Percentiles rank a stretch among this genome's conserved stretches.
These are phyloP conservation scores for Anastrepha obliqua DNA, from an alignment of 1,140 invertebrate species.

Conservation along the genomic window DNA sequence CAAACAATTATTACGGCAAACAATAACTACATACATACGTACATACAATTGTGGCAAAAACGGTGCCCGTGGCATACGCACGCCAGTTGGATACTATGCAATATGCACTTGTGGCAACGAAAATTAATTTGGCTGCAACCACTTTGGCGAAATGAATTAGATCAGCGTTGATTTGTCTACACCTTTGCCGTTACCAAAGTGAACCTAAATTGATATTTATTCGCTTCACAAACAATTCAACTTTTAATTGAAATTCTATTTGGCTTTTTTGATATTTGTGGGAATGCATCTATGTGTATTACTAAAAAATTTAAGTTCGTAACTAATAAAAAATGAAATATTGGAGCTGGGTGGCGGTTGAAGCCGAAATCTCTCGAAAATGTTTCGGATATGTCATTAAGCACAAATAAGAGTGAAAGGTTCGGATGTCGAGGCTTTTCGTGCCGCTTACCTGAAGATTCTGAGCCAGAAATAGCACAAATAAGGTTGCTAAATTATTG, in stretches of 20 bases:
- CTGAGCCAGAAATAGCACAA: too few species aligned
- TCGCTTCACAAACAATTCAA: constrained; percentile 34
- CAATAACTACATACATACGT: constrained; percentile 9
- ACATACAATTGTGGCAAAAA: background rate
- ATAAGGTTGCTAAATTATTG: too few species aligned
- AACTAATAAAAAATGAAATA: too few species aligned
- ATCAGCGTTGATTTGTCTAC: constrained; percentile 9
- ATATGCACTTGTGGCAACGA: constrained; percentile 46
- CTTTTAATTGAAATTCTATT: constrained; percentile 33
- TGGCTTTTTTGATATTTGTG: constrained; percentile 20
- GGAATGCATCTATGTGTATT: background rate
- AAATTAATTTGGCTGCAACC: constrained; percentile 52
- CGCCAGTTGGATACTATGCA: background rate
- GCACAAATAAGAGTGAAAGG: too few species aligned
- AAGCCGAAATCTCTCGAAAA: too few species aligned
- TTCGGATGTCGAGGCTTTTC: too few species aligned
- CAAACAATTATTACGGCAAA: constrained; percentile 49
- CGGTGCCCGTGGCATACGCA: constrained; percentile 3
- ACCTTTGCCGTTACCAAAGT: constrained; percentile 1
- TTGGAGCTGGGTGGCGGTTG: too few species aligned
- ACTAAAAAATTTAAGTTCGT: too few species aligned
- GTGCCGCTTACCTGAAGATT: too few species aligned
- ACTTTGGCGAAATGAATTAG: constrained; percentile 44
- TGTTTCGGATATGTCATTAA: too few species aligned
- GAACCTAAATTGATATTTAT: constrained; percentile 45